These are phyloP conservation scores for Xylocopa sonorina DNA, from an alignment of 1,140 invertebrate species.

Conservation along the genomic window DNA sequence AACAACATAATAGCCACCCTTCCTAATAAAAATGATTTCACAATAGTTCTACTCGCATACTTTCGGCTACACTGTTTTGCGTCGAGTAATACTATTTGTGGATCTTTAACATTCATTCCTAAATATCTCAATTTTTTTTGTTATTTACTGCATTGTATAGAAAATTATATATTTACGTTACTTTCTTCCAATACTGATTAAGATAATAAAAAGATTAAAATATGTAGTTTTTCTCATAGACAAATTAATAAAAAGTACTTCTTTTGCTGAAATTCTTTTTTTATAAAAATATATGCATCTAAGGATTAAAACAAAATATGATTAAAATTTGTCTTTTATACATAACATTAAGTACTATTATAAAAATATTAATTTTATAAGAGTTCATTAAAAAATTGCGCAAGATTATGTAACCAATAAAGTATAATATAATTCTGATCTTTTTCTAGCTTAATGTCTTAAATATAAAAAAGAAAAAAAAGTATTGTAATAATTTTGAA, in stretches of 20 bases:
- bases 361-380: not conserved
- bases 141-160: not conserved
- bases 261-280: slow-evolving; percentile 3
- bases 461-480: not conserved
- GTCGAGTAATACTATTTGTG: not conserved
- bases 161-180: not conserved
- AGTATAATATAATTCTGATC: not conserved
- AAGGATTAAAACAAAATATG: slow-evolving; percentile 38
- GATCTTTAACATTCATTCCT: not conserved
- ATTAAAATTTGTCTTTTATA: slow-evolving; percentile 31
- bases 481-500: not conserved
- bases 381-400: not conserved
- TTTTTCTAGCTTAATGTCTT: not conserved
- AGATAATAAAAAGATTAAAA: slow-evolving; percentile 1
- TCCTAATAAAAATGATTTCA: not conserved
- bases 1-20: no score
- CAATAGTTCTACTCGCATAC: no score
- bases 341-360: slow-evolving; percentile 25
- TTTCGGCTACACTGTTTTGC: not conserved
- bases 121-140: not conserved
- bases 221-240: not conserved
- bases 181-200: slow-evolving; percentile 19
- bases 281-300: slow-evolving; percentile 33
- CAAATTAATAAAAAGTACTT: slow-evolving; percentile 11
- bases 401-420: slow-evolving; percentile 4